Base-by-base conservation (phyloP, 2,113 vertebrate genomes). In the Geococcyx californianus region DNA sequence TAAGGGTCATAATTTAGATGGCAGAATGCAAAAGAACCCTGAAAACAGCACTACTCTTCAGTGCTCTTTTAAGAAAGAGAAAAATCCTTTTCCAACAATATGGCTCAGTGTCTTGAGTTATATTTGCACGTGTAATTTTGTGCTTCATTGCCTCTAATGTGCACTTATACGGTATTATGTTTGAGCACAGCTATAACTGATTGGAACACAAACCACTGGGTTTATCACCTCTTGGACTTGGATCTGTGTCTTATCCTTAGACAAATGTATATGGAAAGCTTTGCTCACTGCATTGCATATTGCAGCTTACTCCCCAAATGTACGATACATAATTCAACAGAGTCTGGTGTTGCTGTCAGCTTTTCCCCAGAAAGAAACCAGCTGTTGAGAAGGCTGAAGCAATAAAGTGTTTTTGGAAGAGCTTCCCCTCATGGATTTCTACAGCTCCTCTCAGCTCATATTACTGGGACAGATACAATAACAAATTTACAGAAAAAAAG, bases 61-160 rank as follows among this genome's bases (percentile, higher is more conserved):
- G 19, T 74, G 54, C 36, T 89, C 33, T 92, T 90, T 62, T 59
- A 63, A 38, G 77, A 73, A 92, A 87, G 44, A 84, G 54, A 56
- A 52, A 36, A 87, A 69, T 91, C 13, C 6, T 85, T 91, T 89
- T 55, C 54, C 38, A 68, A 31, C 34, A 91, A 51, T 34, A 74
- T 80, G 70, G 26, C 29, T 91, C 36, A 45, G 45, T 87, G 58
- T 91, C 69, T 73, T 64, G 40, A 69, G 28, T 77, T 95, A 68
- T 51, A 91, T 97, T 94, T 96, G 93, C 92, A 84, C 95, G 91
- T 96, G 95, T 95, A 97, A 97, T 97, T 97, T 97, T 98, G 91
- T 87, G 97, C 91, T 94, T 96, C 98, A 95, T 98, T 95, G 45
- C 75, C 91, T 68, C 83, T 86, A 96, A 96, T 92, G 85, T 97